Conservation (phyloP, 2,888 invertebrate genomes). For the Dryadula phaetusa region DNA sequence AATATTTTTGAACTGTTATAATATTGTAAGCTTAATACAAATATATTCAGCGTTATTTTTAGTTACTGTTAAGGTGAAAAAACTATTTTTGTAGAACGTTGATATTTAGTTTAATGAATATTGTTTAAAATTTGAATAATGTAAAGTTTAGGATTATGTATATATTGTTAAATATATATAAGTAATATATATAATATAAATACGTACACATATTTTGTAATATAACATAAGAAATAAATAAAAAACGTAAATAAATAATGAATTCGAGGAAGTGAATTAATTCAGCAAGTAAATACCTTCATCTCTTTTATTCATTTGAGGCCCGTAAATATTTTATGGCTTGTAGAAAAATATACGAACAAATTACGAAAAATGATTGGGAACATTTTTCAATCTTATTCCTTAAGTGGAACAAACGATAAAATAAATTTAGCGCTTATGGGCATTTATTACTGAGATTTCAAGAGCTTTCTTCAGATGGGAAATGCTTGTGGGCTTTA, state of each 20-base stretch:
- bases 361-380: slow-evolving; percentile 77
- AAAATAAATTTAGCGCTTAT: slow-evolving; percentile 80
- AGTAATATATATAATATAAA: neutral
- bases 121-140: neutral
- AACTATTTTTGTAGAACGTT: neutral
- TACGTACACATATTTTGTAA: too few species aligned
- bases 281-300: slow-evolving; percentile 67
- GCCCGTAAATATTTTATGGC: slow-evolving; percentile 82
- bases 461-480: slow-evolving; percentile 63
- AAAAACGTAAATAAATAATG: too few species aligned
- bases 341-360: slow-evolving; percentile 67
- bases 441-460: slow-evolving; percentile 81
- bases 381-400: slow-evolving; percentile 81
- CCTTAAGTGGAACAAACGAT: slow-evolving; percentile 82
- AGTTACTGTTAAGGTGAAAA: neutral
- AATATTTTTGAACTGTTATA: slow-evolving; percentile 4
- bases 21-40: neutral
- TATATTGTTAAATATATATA: too few species aligned
- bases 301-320: slow-evolving; percentile 74
- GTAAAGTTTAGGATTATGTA: too few species aligned
- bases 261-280: slow-evolving; percentile 77
- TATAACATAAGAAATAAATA: too few species aligned
- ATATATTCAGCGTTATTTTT: neutral
- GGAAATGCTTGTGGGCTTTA: neutral
- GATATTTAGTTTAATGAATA: neutral